Evolutionary conservation across 2,888 invertebrate genomes (phyloP).

Genomic region (Philereme transversata): DNA sequence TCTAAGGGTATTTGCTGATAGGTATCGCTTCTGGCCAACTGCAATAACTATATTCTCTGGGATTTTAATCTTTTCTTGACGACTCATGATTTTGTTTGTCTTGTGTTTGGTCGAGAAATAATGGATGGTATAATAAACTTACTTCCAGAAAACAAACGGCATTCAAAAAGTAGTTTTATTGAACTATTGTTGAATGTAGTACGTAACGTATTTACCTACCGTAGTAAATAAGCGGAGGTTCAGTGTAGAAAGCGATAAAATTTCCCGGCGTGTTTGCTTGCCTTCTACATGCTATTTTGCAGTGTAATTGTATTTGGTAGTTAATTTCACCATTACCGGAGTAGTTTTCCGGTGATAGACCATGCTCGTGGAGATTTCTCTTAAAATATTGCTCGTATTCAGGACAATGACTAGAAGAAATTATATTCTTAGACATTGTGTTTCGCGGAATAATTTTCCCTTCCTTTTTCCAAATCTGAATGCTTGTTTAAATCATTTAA

Average conservation of each 20-base stretch:
- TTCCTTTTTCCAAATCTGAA: conserved; percentile 18
- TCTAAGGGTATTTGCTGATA: conserved; percentile 4
- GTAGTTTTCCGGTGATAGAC: conserved; percentile 49
- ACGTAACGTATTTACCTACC: conserved; percentile 23
- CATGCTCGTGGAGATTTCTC: conserved; percentile 38
- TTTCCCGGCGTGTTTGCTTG: conserved; percentile 51
- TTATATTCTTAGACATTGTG: conserved; percentile 3
- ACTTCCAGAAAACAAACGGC: conserved; percentile 7
- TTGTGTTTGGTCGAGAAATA: not conserved
- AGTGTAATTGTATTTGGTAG: conserved; percentile 59
- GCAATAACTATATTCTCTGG: not conserved
- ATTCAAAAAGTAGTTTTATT: conserved; percentile 23
- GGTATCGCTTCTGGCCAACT: not conserved
- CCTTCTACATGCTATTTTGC: conserved; percentile 43
- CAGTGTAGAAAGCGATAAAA: conserved; percentile 66
- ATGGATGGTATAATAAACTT: not conserved
- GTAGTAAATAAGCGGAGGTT: conserved; percentile 54
- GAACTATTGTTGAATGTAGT: conserved; percentile 44
- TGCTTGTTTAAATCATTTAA: conserved; percentile 17
- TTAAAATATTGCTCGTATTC: conserved; percentile 6
- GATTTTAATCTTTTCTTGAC: not conserved
- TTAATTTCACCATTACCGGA: conserved; percentile 54
- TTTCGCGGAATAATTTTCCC: conserved; percentile 13
- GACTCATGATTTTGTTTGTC: not conserved
- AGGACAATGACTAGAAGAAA: not conserved